phyloP scores from a whole-genome alignment of 2,113 vertebrate species.

The Ageneiosus marmoratus region DNA sequence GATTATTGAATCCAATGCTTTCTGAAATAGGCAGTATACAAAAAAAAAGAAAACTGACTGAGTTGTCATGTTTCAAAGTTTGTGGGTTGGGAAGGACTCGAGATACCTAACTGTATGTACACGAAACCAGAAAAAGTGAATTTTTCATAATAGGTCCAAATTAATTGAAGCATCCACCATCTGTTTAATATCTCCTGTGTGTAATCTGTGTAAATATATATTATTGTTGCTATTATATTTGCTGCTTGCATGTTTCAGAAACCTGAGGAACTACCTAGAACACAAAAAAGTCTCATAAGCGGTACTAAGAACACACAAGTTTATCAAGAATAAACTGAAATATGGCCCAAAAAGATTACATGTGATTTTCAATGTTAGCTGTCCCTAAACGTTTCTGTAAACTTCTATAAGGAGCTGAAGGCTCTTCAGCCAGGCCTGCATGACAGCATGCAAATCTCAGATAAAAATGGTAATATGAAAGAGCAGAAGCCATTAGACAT shows the following conservation, averaged over 20 bases:
- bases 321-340: not conserved
- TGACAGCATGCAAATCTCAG: slow-evolving; percentile 65
- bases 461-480: slow-evolving; percentile 55
- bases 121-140: too few species aligned
- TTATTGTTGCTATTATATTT: too few species aligned
- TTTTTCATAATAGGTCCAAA: too few species aligned
- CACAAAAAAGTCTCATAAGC: not conserved
- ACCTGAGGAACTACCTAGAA: not conserved
- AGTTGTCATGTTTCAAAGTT: too few species aligned
- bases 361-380: slow-evolving; percentile 10
- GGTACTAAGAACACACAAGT: not conserved
- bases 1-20: too few species aligned
- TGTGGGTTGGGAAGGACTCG: too few species aligned
- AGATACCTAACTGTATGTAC: too few species aligned
- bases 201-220: too few species aligned
- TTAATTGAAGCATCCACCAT: too few species aligned
- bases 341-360: not conserved
- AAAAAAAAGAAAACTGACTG: too few species aligned
- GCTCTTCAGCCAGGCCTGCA: slow-evolving; percentile 38
- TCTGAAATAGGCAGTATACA: too few species aligned
- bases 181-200: not conserved
- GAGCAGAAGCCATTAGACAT: slow-evolving; percentile 48
- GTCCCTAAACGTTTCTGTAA: slow-evolving; percentile 18
- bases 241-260: too few species aligned
- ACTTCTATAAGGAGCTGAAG: slow-evolving; percentile 52